Evolutionary conservation across 2,797 vertebrate genomes (phyloP).

Genomic region (Sus cebifrons): DNA sequence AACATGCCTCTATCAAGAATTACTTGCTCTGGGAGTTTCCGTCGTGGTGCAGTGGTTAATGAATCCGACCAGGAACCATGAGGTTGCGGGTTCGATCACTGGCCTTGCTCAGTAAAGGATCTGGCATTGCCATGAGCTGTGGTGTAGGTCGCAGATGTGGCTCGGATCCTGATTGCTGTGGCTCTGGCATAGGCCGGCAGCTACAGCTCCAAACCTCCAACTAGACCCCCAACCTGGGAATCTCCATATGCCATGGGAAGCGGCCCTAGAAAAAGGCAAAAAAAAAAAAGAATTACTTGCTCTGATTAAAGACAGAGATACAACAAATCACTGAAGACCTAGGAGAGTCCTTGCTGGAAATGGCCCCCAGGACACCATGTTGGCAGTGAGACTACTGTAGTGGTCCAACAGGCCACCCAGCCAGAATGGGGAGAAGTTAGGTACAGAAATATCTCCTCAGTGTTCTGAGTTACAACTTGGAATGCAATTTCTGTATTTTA

Average conservation of each 20-base stretch:
- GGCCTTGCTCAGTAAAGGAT: too few species aligned
- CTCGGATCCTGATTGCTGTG: too few species aligned
- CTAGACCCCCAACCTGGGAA: too few species aligned
- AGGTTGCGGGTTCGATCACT: too few species aligned
- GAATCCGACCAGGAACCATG: too few species aligned
- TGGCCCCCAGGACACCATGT: neutral
- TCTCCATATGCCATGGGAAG: too few species aligned
- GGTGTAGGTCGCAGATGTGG: too few species aligned
- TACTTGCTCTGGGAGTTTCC: neutral
- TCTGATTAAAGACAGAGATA: neutral
- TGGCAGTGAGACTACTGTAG: neutral
- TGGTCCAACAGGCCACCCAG: neutral
- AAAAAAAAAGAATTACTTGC: slow-evolving; percentile 30
- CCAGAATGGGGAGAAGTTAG: neutral
- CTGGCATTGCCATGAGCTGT: too few species aligned
- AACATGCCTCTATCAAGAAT: slow-evolving; percentile 32
- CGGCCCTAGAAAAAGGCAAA: too few species aligned
- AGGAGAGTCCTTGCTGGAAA: neutral
- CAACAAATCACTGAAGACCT: neutral
- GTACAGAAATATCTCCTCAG: slow-evolving; percentile 12
- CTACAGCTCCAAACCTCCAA: too few species aligned
- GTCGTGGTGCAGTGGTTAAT: too few species aligned
- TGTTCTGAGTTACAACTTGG: neutral
- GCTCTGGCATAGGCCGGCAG: too few species aligned
- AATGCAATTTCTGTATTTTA: slow-evolving; percentile 62